Evolutionary conservation across 2,888 invertebrate genomes (phyloP).

Genomic region (Lithophane leautieri): DNA sequence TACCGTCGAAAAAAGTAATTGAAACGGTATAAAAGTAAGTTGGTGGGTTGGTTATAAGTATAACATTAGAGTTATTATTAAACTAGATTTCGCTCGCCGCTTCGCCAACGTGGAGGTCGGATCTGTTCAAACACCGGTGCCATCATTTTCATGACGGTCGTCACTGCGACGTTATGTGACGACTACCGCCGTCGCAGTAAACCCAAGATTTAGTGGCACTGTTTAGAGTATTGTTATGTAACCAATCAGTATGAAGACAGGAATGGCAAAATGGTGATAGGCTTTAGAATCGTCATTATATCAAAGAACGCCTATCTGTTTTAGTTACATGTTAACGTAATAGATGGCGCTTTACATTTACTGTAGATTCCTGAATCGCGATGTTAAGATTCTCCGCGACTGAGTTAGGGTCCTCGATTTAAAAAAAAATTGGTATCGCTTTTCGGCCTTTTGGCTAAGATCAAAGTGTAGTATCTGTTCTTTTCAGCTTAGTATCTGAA

Average conservation of each 20-base stretch:
- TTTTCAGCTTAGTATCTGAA: constrained; percentile 47
- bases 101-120: too few relatives aligned
- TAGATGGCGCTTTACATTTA: constrained; percentile 34
- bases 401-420: background rate
- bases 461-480: constrained; percentile 48
- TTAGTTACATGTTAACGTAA: constrained; percentile 7
- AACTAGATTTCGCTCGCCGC: too few relatives aligned
- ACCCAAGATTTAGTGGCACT: background rate
- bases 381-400: constrained; percentile 25
- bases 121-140: too few relatives aligned
- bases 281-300: background rate
- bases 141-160: too few relatives aligned
- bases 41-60: too few relatives aligned
- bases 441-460: constrained; percentile 30
- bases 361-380: constrained; percentile 19
- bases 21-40: too few relatives aligned
- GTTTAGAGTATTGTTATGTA: background rate
- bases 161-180: too few relatives aligned
- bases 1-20: too few relatives aligned
- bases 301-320: background rate
- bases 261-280: background rate
- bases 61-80: too few relatives aligned
- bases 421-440: background rate
- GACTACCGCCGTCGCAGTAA: too few relatives aligned
- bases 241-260: background rate